Evolutionary conservation across 2,113 vertebrate genomes (phyloP), one percentile per base, ranked within the genome.

Genomic region (Xiphophorus hellerii): DNA sequence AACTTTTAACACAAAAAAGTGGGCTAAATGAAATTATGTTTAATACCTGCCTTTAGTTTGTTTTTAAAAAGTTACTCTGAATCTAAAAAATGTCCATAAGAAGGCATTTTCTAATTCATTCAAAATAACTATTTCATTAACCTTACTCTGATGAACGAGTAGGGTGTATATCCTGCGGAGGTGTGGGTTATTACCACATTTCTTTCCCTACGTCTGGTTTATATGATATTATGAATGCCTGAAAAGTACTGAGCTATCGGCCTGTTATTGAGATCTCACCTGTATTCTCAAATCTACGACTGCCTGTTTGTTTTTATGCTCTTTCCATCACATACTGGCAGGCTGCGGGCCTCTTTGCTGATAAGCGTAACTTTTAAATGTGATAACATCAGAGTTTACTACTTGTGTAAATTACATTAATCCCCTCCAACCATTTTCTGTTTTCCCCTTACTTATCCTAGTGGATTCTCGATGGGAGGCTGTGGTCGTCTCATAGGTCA

Each of bases 391-490:
- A 5, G 10, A 28, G 27, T 35, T 3, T 22, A 58, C 30, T 54
- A 20, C 63, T 78, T 48, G 48, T 54, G 10, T 73, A 70, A 85
- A 80, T 66, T 8, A 9, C 20, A 1, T 12, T 62, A 20, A 42
- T 63, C 62, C 48, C 48, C 48, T 51, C 17, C 17, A 20, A 54
- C 51, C 51, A 54, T 54, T 54, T 8, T 48, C 20, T 54, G 3
- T 54, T n/a, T 54, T 54, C 51, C 22, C 51, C 7, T 54, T 25
- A n/a, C 51, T n/a, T 8, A n/a, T 58, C 51, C 22, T n/a, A n/a
- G 22, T n/a, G 22, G 8, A 54, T 20, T 54, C 7, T 54, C 8
- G 51, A n/a, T 54, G 22, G 22, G 51, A 10, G 51, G 22, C 8
- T 5, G 51, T 11, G 51, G 5, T 54, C 5, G 13, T 70, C 51